phyloP scores from a whole-genome alignment of 2,113 vertebrate genomes.

The Poeciliopsis retropinna region DNA sequence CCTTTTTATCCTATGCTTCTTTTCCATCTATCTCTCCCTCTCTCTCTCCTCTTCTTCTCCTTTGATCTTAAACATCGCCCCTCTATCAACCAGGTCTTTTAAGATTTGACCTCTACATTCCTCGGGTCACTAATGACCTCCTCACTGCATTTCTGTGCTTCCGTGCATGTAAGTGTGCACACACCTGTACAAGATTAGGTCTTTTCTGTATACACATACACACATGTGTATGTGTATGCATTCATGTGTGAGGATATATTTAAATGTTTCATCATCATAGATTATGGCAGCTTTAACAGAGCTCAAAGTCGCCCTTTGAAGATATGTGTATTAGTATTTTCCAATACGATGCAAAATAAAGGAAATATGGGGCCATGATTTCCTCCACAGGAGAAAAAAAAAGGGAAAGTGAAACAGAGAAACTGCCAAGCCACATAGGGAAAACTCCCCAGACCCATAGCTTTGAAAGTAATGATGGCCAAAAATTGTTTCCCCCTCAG shows the following conservation, averaged over 20 bases:
- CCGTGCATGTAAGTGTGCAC: slow-evolving; percentile 44
- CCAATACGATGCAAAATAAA: slow-evolving; percentile 42
- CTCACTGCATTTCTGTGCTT: slow-evolving; percentile 18
- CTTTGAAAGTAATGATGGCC: slow-evolving; percentile 37
- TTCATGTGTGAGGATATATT: slow-evolving; percentile 13
- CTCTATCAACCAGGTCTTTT: slow-evolving; percentile 76
- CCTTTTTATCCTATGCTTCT: slow-evolving; percentile 49
- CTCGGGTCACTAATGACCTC: slow-evolving; percentile 72
- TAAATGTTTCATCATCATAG: slow-evolving; percentile 58
- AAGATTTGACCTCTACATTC: slow-evolving; percentile 78
- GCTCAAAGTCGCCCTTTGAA: slow-evolving; percentile 51
- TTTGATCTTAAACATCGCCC: slow-evolving; percentile 76
- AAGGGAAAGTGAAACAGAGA: slow-evolving; percentile 10
- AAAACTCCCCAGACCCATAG: slow-evolving; percentile 24
- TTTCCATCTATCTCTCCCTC: slow-evolving; percentile 63
- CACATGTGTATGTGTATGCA: slow-evolving; percentile 3
- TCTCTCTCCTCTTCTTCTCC: slow-evolving; percentile 18
- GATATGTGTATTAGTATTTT: slow-evolving; percentile 61
- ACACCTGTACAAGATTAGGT: slow-evolving; percentile 64
- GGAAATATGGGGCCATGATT: slow-evolving; percentile 34
- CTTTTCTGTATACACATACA: slow-evolving; percentile 9
- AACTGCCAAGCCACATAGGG: slow-evolving; percentile 24
- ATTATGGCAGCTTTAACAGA: slow-evolving; percentile 48
- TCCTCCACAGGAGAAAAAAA: slow-evolving; percentile 11
- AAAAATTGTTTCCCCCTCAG: slow-evolving; percentile 17